Conservation (phyloP, 1,140 invertebrate genomes). For the Coelopa frigida region DNA sequence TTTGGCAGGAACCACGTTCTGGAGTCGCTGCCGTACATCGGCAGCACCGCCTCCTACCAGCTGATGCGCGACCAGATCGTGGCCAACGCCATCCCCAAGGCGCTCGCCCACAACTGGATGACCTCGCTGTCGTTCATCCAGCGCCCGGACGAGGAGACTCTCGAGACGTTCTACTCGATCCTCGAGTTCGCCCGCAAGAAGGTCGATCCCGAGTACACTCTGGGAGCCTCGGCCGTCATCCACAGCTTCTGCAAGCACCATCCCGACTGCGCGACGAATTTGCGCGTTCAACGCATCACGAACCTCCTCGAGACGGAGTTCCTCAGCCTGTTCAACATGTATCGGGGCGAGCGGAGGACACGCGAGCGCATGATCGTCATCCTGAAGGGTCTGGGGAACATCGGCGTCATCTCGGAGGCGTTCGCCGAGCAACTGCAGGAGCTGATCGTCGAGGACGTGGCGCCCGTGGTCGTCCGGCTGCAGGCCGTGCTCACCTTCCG, state of each 20-base stretch:
- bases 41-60: slow-evolving; percentile 65
- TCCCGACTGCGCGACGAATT: slow-evolving; percentile 44
- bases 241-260: slow-evolving; percentile 61
- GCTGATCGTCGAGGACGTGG: slow-evolving; percentile 55
- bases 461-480: slow-evolving; percentile 57
- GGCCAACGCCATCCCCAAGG: slow-evolving; percentile 42
- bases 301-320: slow-evolving; percentile 49
- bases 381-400: slow-evolving; percentile 82
- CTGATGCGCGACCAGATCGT: slow-evolving; percentile 76
- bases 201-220: slow-evolving; percentile 54
- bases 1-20: slow-evolving; percentile 62
- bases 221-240: slow-evolving; percentile 63
- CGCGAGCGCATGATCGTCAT: slow-evolving; percentile 54
- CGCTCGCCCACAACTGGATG: slow-evolving; percentile 66
- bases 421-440: slow-evolving; percentile 52
- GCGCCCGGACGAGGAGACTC: slow-evolving; percentile 53
- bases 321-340: slow-evolving; percentile 42
- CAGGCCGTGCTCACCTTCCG: slow-evolving; percentile 67
- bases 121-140: slow-evolving; percentile 71
- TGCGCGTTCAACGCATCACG: slow-evolving; percentile 45
- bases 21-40: slow-evolving; percentile 76
- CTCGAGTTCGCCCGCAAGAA: slow-evolving; percentile 46
- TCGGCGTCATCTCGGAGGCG: slow-evolving; percentile 60
- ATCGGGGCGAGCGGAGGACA: slow-evolving; percentile 37
- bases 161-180: slow-evolving; percentile 51